Percentiles rank a stretch among this genome's conserved stretches.
Evolutionary conservation across 2,888 invertebrate species (phyloP).

Genomic region (Caenorhabditis sulstoni): DNA sequence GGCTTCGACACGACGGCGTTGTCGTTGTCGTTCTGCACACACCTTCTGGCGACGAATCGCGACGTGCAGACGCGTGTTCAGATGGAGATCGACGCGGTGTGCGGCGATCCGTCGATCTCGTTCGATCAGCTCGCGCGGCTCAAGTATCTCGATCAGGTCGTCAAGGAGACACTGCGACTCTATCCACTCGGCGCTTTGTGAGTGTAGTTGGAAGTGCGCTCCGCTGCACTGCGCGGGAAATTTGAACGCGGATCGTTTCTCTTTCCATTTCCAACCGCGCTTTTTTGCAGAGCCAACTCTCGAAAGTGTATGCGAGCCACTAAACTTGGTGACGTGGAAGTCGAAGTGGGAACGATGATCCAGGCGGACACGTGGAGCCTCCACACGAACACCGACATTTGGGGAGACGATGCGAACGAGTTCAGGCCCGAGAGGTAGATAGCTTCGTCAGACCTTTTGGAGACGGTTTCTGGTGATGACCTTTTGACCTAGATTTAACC

Average conservation of each 20-base stretch:
- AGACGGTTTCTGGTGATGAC: too few species aligned
- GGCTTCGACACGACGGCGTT: slow-evolving; percentile 83
- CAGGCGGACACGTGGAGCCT: slow-evolving; percentile 58
- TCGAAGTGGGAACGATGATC: slow-evolving; percentile 56
- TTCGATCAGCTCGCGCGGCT: slow-evolving; percentile 58
- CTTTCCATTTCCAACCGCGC: neutral
- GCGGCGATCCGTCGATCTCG: slow-evolving; percentile 38
- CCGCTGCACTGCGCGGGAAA: too few species aligned
- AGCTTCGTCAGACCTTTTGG: neutral
- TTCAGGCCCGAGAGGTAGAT: slow-evolving; percentile 59
- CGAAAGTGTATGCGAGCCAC: slow-evolving; percentile 61
- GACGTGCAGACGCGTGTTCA: slow-evolving; percentile 56
- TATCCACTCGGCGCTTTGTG: slow-evolving; percentile 63
- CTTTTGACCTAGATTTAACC: too few species aligned
- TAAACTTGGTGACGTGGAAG: slow-evolving; percentile 69
- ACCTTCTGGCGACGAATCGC: slow-evolving; percentile 82
- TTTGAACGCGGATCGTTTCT: too few species aligned
- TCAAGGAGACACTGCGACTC: slow-evolving; percentile 65
- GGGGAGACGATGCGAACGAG: slow-evolving; percentile 66
- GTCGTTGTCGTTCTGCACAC: slow-evolving; percentile 82
- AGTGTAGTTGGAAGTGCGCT: too few species aligned
- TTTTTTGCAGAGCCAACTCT: slow-evolving; percentile 39
- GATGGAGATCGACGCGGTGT: slow-evolving; percentile 58
- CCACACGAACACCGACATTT: slow-evolving; percentile 39
- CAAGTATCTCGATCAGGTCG: slow-evolving; percentile 67